These are phyloP conservation scores for Trypoxylon attenuatum DNA, from an alignment of 2,888 invertebrate species.

Conservation along the genomic window DNA sequence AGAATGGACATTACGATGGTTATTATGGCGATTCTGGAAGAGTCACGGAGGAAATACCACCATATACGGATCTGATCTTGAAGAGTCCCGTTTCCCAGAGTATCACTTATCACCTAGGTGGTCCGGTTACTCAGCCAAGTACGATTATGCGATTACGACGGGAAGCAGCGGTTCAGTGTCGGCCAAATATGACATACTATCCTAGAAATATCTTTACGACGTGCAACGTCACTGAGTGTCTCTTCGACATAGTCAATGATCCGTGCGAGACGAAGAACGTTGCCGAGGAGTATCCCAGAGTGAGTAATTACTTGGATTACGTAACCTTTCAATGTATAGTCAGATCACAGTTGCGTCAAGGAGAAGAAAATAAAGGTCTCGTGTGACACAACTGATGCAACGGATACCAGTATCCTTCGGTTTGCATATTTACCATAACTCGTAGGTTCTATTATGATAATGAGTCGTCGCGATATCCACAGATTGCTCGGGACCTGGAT, in stretches of 20 bases:
- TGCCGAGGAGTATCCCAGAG: constrained; percentile 68
- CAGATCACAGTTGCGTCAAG: neutral
- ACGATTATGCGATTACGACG: constrained; percentile 62
- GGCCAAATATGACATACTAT: constrained; percentile 47
- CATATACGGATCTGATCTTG: constrained; percentile 61
- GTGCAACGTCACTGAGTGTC: constrained; percentile 77
- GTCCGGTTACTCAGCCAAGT: constrained; percentile 69
- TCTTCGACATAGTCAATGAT: constrained; percentile 86
- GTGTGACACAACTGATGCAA: neutral
- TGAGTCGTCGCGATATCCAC: neutral
- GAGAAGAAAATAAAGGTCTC: neutral
- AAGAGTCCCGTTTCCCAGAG: constrained; percentile 65
- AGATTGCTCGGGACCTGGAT: constrained; percentile 64
- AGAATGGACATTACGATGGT: constrained; percentile 65
- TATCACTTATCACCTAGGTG: constrained; percentile 66
- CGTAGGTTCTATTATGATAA: too few species aligned
- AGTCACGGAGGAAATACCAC: constrained; percentile 21
- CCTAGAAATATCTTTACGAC: constrained; percentile 52
- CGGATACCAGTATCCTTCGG: too few species aligned
- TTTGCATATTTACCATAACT: too few species aligned
- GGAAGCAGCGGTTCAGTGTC: constrained; percentile 64
- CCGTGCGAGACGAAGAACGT: constrained; percentile 87
- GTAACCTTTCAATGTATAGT: neutral
- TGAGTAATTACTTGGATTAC: too few species aligned
- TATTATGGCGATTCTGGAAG: constrained; percentile 68